Evolutionary conservation across 2,113 vertebrate genomes (phyloP).

Genomic region (Pungitius pungitius): DNA sequence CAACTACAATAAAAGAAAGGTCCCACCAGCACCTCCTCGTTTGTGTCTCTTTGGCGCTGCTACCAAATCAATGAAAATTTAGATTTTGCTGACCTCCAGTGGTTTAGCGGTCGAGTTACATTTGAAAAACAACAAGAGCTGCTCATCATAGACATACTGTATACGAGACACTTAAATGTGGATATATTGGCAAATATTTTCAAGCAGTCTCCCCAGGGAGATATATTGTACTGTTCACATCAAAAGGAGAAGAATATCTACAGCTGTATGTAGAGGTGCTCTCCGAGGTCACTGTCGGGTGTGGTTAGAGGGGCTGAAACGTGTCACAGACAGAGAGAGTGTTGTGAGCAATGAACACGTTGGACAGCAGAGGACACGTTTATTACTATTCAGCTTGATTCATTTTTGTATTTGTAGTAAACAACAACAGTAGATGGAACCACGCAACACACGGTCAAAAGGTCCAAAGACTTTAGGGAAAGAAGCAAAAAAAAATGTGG

Average conservation of each 20-base stretch:
- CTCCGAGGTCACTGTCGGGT: background rate
- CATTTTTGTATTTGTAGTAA: too few relatives aligned
- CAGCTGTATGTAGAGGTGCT: background rate
- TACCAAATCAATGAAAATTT: background rate
- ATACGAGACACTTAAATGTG: background rate
- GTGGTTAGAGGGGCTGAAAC: background rate
- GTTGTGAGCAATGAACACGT: background rate
- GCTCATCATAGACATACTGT: background rate
- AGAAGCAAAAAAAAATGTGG: too few relatives aligned
- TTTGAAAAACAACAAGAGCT: background rate
- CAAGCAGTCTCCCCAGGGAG: background rate
- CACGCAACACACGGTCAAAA: too few relatives aligned
- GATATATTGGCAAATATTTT: background rate
- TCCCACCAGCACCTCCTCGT: background rate
- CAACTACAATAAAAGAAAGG: background rate
- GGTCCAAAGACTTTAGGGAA: too few relatives aligned
- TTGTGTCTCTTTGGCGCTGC: background rate
- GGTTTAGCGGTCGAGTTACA: background rate
- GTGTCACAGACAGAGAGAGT: background rate
- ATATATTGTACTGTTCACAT: background rate
- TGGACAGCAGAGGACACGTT: background rate
- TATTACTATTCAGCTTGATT: background rate
- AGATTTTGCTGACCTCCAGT: background rate
- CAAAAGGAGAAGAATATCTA: background rate
- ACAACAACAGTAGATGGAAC: too few relatives aligned